phyloP scores from a whole-genome alignment of 2,888 invertebrate genomes.

The Polia nebulosa region DNA sequence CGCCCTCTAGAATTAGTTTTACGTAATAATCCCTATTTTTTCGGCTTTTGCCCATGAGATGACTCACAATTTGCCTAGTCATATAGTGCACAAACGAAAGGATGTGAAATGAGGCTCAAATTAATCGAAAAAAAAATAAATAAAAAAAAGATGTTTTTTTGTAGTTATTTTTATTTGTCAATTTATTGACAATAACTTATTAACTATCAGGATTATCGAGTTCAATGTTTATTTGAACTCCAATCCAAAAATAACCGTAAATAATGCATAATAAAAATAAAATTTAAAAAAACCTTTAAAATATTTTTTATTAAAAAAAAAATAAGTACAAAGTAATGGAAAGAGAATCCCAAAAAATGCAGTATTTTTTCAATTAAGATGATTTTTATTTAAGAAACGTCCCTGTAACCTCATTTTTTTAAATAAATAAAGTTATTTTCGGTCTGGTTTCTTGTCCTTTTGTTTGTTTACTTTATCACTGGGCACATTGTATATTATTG shows the following conservation, averaged over 20 bases:
- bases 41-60: slow-evolving; percentile 1
- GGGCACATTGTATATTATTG: background rate
- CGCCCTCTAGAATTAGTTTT: slow-evolving; percentile 16
- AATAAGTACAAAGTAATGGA: background rate
- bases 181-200: slow-evolving; percentile 3
- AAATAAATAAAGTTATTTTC: background rate
- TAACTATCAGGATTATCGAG: slow-evolving; percentile 3
- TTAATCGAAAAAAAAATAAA: background rate
- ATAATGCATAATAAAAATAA: slow-evolving; percentile 2
- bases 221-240: background rate
- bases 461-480: background rate
- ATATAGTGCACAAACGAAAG: slow-evolving; percentile 3
- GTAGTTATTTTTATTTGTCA: background rate
- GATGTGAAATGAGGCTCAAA: slow-evolving; percentile 1
- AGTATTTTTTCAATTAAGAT: background rate
- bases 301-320: slow-evolving; percentile 3
- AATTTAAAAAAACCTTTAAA: slow-evolving; percentile 1
- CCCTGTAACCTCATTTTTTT: background rate
- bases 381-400: background rate
- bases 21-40: slow-evolving; percentile 3
- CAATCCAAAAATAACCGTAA: background rate
- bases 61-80: slow-evolving; percentile 3
- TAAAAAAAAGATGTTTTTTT: background rate
- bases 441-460: background rate
- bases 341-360: background rate